Evolutionary conservation across 2,888 invertebrate genomes (phyloP), one percentile per base, ranked within the genome.

Genomic region (Erebia epiphron): DNA sequence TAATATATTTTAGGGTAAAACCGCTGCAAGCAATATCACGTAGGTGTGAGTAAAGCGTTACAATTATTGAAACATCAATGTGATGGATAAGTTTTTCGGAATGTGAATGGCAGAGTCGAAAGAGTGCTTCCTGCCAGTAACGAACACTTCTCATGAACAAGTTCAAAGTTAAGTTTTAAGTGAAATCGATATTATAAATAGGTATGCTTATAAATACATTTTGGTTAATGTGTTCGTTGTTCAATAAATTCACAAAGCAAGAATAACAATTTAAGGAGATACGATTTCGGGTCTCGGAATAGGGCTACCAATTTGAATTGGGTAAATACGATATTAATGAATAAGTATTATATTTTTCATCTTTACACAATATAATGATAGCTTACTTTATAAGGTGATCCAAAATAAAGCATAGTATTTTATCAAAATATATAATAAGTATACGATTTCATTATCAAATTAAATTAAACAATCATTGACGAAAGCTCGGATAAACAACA

Each of bases 401-500:
- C 63, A 54, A 66, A 68, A 63, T 61, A 18, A 73, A 70, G 67
- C 70, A 56, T 70, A 35, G 35, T 35, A 67, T 46, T 67, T 71
- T 18, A 69, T 63, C 67, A 10, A 43, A 66, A 50, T 65, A 69
- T 64, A 69, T 60, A n/a, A n/a, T n/a, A n/a, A n/a, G n/a, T n/a
- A 58, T 50, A 74, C 66, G 41, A 61, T 14, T 56, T 52, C 65
- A 50, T 50, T 68, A 11, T 65, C 57, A 64, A 70, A 52, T 61
- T 68, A 73, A 77, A 70, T 75, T 73, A 81, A 86, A 82, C 79
- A 83, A 84, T 79, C 77, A 70, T 76, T 80, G 77, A 66, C 84
- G 81, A 81, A 88, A 90, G 91, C 88, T 80, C 87, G 83, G 50
- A 87, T 88, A 84, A 87, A 88, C 83, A 86, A 85, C 86, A 87